Base-by-base conservation (phyloP, 2,888 invertebrate species). In the Tanypteryx hageni region DNA sequence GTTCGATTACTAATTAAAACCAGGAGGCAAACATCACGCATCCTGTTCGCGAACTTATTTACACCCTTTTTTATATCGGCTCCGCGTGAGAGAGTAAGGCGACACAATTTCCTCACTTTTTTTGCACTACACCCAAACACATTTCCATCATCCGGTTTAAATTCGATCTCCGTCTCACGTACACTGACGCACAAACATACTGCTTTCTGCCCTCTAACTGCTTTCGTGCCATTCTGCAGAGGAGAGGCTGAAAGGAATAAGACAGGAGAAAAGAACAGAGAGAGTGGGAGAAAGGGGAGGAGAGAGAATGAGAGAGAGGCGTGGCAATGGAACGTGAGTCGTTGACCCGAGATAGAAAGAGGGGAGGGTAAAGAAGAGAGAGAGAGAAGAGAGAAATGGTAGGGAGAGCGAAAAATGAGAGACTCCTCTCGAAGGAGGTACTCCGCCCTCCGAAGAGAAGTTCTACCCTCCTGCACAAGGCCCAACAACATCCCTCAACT, bases 401-500 rank as follows among this genome's bases (percentile, higher is more conserved):
- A 61, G 31, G 16, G 22, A 58, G 13, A 5, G 56, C 85, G 85
- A 85, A 85, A 85, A 85, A 85, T 58, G 85, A 85, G 57, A 18
- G 22, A 27, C 85, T n/a, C 85, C 22, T 22, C 58, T 57, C 57
- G 58, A 22, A 58, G 18, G 56, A 58, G 58, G 57, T 56, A 22
- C 57, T 22, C n/a, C 56, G 57, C 58, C 85, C 85, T 58, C 57
- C 56, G 58, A 22, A 22, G 85, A 58, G 83, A n/a, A 18, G 56
- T 18, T n/a, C 57, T 58, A 22, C n/a, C 85, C 57, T 16, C 16
- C 18, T 14, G 57, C 57, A 18, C 22, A 10, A 58, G 22, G 22
- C 22, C 58, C 85, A n/a, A 22, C 85, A 85, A 85, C 56, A 85
- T 85, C 57, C 57, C 85, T 85, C 85, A 85, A 57, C 85, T 85